Evolutionary conservation across 2,888 invertebrate species (phyloP), one percentile per base, ranked within the genome.

Genomic region (Phanerotoma sp.): DNA sequence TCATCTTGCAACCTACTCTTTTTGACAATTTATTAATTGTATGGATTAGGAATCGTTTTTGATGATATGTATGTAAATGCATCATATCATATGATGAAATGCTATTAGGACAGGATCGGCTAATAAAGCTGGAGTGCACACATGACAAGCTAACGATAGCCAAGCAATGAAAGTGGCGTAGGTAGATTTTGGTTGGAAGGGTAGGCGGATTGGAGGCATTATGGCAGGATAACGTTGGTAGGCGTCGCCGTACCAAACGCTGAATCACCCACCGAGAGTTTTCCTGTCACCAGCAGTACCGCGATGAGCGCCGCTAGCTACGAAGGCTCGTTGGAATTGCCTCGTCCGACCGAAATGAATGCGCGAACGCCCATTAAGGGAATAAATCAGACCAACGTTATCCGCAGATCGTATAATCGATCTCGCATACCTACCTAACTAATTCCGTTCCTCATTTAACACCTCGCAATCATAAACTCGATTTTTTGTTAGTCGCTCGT

Each of bases 311-410:
- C 50, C 44, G 51, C 50, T 44, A 40, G 58, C 53, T 51, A 47
- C 65, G 65, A 66, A 65, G 66, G 63, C 65, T 71, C 69, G 67
- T 66, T 66, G 70, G 67, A 74, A 76, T 75, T 71, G 73, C 75
- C 73, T 70, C 70, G 70, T 68, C 66, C 71, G 69, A 65, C 62
- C 65, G 66, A 76, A 75, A 76, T 76, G 75, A 75, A 76, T 75
- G 74, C 75, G 71, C 76, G 69, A 75, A 75, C 76, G 75, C 75
- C 77, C 75, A 76, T 76, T 75, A 74, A 71, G 75, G 73, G 72
- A 76, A 75, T 76, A 77, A 77, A 76, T 76, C 76, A 76, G 76
- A 66, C 69, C 63, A 71, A 73, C 68, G 75, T 74, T 76, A 76
- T 73, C 73, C 73, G 66, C 75, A 76, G 75, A 71, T 71, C 69